These are phyloP conservation scores for Hylaea fasciaria DNA, from an alignment of 2,888 invertebrate species.

Conservation along the genomic window DNA sequence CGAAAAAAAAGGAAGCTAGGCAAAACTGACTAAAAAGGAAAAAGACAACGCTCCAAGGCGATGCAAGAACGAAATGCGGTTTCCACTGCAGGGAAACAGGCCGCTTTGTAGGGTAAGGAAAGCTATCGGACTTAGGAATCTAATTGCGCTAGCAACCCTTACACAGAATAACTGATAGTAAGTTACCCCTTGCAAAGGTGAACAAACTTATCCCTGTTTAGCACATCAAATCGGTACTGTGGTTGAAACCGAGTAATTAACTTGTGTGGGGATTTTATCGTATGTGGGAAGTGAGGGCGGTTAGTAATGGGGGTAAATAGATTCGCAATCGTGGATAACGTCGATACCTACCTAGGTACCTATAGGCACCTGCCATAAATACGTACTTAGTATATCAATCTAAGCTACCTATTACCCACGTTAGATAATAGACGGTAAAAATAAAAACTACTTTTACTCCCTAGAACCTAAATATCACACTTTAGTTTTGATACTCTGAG, in stretches of 20 bases:
- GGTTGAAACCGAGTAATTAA: constrained; percentile 13
- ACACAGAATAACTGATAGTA: constrained; percentile 34
- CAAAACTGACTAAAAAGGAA: constrained; percentile 48
- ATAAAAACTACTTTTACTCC: too few relatives aligned
- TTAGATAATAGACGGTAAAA: too few relatives aligned
- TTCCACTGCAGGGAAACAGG: constrained; percentile 55
- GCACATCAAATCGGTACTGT: constrained; percentile 52
- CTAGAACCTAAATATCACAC: too few relatives aligned
- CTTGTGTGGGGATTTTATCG: neutral
- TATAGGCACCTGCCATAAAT: too few relatives aligned
- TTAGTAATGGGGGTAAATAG: neutral
- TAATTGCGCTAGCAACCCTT: constrained; percentile 53
- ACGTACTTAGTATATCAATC: too few relatives aligned
- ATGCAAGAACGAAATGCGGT: constrained; percentile 62
- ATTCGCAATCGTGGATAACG: neutral
- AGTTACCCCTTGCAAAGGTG: constrained; percentile 50
- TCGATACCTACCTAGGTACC: too few relatives aligned
- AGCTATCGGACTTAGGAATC: constrained; percentile 74
- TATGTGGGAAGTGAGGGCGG: neutral
- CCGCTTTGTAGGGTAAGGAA: constrained; percentile 46
- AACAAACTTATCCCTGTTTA: constrained; percentile 64
- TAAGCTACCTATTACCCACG: too few relatives aligned
- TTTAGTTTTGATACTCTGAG: too few relatives aligned
- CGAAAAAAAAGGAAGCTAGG: constrained; percentile 46
- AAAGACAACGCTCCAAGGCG: constrained; percentile 56